phyloP scores from a whole-genome alignment of 2,888 invertebrate species.

The Meta bourneti region DNA sequence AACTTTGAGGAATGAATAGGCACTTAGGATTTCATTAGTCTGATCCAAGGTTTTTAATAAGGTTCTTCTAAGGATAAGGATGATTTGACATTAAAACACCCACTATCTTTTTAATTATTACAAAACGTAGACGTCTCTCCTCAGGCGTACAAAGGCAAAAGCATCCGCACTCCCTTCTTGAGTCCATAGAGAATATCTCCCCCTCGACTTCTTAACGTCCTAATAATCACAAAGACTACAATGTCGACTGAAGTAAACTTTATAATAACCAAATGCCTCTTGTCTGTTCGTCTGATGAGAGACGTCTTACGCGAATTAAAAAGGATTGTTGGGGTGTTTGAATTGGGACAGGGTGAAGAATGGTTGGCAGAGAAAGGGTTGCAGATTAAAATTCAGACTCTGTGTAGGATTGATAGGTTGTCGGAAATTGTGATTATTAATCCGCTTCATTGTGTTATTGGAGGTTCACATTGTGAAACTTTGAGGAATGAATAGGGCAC shows the following conservation, averaged over 20 bases:
- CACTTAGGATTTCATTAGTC: too few relatives aligned
- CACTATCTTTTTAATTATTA: slow-evolving; percentile 31
- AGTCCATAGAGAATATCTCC: neutral
- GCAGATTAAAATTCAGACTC: neutral
- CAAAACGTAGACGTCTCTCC: slow-evolving; percentile 30
- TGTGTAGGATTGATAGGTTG: neutral
- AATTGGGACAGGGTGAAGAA: slow-evolving; percentile 27
- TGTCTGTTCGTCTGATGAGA: slow-evolving; percentile 28
- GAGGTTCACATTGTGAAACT: too few relatives aligned
- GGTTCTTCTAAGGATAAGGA: too few relatives aligned
- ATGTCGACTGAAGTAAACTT: slow-evolving; percentile 54
- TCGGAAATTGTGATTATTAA: neutral
- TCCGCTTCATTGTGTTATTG: neutral
- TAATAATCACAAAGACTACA: slow-evolving; percentile 68
- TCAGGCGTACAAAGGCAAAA: slow-evolving; percentile 30
- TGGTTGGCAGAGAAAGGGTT: neutral
- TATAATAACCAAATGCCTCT: slow-evolving; percentile 69
- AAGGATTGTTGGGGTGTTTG: slow-evolving; percentile 39
- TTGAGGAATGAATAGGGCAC: too few relatives aligned
- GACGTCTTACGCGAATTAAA: slow-evolving; percentile 16
- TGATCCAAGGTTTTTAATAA: too few relatives aligned
- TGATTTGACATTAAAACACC: slow-evolving; percentile 49
- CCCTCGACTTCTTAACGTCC: slow-evolving; percentile 37
- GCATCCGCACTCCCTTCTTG: neutral
- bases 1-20: too few relatives aligned